These are phyloP conservation scores for Valencia hispanica DNA, from an alignment of 2,797 vertebrate genomes.

Conservation along the genomic window DNA sequence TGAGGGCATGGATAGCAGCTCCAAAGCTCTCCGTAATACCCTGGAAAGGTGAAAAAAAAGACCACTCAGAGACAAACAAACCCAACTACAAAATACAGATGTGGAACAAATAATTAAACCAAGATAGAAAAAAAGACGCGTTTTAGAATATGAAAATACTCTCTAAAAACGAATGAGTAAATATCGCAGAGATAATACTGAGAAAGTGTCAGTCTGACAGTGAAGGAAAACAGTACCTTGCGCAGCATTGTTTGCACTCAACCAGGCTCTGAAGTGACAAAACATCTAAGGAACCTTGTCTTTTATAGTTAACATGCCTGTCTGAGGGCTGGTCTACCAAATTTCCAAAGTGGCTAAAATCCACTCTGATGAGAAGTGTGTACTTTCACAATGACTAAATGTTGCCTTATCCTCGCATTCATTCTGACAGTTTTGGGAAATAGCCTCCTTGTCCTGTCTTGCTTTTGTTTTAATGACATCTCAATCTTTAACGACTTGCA, in stretches of 20 bases:
- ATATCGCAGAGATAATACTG: not conserved
- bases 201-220: not conserved
- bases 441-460: not conserved
- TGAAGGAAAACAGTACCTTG: conserved; percentile 64
- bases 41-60: conserved; percentile 65
- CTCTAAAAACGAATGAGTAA: not conserved
- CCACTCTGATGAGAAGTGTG: conserved; percentile 41
- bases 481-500: not conserved
- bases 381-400: conserved; percentile 67
- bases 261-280: conserved; percentile 12
- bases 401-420: fast-evolving
- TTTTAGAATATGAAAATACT: not conserved
- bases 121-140: not conserved
- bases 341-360: conserved; percentile 62
- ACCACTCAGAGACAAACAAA: conserved; percentile 10
- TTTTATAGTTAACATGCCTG: conserved; percentile 37
- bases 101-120: not conserved
- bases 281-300: fast-evolving
- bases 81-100: not conserved
- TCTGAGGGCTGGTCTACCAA: conserved; percentile 16
- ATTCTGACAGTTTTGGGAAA: not conserved
- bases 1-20: conserved; percentile 83
- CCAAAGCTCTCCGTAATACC: conserved; percentile 92
- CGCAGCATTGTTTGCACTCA: conserved; percentile 65
- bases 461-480: not conserved